These are phyloP conservation scores for Lepetodrilus schrolli DNA, from an alignment of 2,888 invertebrate species.

Conservation along the genomic window DNA sequence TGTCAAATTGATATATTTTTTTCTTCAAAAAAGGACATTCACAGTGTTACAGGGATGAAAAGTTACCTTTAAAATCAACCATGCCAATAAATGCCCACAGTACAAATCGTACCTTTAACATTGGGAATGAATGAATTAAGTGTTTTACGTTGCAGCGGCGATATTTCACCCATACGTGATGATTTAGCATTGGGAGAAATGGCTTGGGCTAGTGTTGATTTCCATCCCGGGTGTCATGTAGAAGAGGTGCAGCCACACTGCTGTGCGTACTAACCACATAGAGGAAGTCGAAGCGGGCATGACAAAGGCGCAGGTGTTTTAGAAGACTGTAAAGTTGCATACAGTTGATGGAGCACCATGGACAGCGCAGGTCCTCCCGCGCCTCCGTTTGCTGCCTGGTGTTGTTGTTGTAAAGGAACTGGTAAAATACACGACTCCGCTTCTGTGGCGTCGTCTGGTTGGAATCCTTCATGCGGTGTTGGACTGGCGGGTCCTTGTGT, in stretches of 20 bases:
- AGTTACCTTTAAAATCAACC: too few relatives aligned
- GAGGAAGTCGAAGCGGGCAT: slow-evolving; percentile 93
- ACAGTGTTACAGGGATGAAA: neutral
- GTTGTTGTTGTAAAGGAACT: slow-evolving; percentile 96
- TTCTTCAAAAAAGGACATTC: too few relatives aligned
- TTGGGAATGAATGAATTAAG: too few relatives aligned
- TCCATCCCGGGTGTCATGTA: too few relatives aligned
- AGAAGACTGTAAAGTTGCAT: slow-evolving; percentile 89
- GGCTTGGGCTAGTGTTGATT: too few relatives aligned
- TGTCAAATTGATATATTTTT: too few relatives aligned
- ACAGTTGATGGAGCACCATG: slow-evolving; percentile 96
- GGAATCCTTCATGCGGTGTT: neutral
- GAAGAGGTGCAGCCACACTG: too few relatives aligned
- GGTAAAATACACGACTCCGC: slow-evolving; percentile 88
- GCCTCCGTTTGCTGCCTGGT: slow-evolving; percentile 96
- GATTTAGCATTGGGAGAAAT: too few relatives aligned
- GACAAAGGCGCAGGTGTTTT: slow-evolving; percentile 94
- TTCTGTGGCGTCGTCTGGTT: slow-evolving; percentile 53
- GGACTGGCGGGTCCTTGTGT: slow-evolving; percentile 1
- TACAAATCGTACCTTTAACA: too few relatives aligned
- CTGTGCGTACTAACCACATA: slow-evolving; percentile 90
- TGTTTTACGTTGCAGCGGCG: too few relatives aligned
- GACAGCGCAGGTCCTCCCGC: slow-evolving; percentile 92
- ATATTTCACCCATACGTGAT: too few relatives aligned
- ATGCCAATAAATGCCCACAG: too few relatives aligned